Percentiles rank a stretch among this genome's conserved stretches.
Conservation (phyloP, 2,888 invertebrate species). For the Nomada hirtipes region DNA sequence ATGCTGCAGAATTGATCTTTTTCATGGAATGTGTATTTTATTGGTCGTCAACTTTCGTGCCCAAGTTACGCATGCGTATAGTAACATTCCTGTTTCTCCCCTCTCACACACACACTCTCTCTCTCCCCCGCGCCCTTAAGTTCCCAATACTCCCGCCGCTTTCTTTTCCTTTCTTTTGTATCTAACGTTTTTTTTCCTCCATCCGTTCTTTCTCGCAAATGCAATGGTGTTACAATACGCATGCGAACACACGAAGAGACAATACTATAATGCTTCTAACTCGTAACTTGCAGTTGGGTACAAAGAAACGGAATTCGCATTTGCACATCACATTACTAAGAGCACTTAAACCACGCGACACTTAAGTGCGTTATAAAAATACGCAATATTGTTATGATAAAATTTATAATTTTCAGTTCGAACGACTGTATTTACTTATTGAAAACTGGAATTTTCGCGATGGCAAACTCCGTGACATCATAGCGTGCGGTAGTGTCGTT, state of each 20-base stretch:
- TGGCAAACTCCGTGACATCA: conserved; percentile 85
- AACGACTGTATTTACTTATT: conserved; percentile 64
- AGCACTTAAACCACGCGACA: conserved; percentile 73
- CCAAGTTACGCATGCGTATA: conserved; percentile 43
- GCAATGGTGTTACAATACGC: conserved; percentile 48
- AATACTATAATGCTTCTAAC: conserved; percentile 52
- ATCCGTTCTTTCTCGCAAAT: background rate
- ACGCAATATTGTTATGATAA: conserved; percentile 73
- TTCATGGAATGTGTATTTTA: conserved; percentile 65
- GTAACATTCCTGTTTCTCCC: conserved; percentile 12
- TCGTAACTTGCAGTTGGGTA: conserved; percentile 51
- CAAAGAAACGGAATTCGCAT: conserved; percentile 65
- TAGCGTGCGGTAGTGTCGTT: conserved; percentile 95
- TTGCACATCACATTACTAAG: conserved; percentile 74
- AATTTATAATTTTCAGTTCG: conserved; percentile 67
- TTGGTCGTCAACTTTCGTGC: conserved; percentile 62
- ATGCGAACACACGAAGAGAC: conserved; percentile 50
- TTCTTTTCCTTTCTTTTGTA: conserved; percentile 15
- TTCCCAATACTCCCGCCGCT: conserved; percentile 7
- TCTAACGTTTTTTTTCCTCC: background rate
- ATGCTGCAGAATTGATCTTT: conserved; percentile 51
- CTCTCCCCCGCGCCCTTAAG: conserved; percentile 13
- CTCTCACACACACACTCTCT: background rate
- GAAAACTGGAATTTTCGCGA: conserved; percentile 60
- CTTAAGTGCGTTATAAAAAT: conserved; percentile 73